Percentiles rank a stretch among this genome's conserved stretches.
phyloP scores from a whole-genome alignment of 2,113 vertebrate species.

The Haemorhous mexicanus region DNA sequence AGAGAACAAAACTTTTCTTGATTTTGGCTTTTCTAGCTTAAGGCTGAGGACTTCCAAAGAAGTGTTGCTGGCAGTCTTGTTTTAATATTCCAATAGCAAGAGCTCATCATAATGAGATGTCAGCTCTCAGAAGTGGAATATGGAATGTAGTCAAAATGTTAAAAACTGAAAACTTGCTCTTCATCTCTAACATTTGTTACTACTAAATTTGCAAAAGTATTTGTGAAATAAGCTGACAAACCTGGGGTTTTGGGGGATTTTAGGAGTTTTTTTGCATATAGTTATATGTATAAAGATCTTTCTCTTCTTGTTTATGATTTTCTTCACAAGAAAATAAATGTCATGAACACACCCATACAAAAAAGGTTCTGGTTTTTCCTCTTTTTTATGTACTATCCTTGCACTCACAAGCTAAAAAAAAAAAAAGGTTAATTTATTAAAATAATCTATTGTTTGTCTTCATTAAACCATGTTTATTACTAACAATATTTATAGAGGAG shows the following conservation, averaged over 20 bases:
- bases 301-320: neutral
- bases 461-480: neutral
- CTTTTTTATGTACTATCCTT: neutral
- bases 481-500: neutral
- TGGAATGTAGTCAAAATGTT: neutral
- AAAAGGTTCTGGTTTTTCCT: neutral
- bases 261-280: neutral
- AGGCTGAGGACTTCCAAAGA: neutral
- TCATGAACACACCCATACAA: neutral
- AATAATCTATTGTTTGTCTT: neutral
- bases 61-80: neutral
- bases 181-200: neutral
- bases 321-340: neutral
- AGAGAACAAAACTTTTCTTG: neutral
- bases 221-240: neutral
- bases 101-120: neutral
- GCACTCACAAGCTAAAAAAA: neutral
- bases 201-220: neutral
- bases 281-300: neutral
- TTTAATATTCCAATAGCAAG: conserved; percentile 1
- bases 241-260: neutral
- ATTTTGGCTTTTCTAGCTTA: neutral
- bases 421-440: neutral
- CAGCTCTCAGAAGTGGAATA: neutral
- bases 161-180: neutral